Conservation (phyloP, 1,140 invertebrate species). For the Lasioglossum baleicum region DNA sequence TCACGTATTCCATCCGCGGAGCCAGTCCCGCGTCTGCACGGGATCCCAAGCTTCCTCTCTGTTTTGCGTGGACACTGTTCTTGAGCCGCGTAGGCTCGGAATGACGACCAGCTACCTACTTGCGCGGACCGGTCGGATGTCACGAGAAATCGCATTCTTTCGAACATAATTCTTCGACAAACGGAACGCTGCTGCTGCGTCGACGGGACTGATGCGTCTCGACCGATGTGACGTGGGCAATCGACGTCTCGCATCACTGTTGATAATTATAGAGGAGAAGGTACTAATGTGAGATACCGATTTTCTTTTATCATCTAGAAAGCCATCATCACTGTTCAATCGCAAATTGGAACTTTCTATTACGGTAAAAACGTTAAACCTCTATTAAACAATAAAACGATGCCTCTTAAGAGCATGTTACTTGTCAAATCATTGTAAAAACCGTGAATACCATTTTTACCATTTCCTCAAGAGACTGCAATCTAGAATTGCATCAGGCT, state of each 20-base stretch:
- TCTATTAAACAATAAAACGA: no score
- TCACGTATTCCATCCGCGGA: constrained; percentile 34
- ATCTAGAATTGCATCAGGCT: no score
- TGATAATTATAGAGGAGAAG: no score
- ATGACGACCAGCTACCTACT: constrained; percentile 61
- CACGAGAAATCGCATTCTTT: constrained; percentile 8
- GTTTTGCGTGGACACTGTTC: constrained; percentile 41
- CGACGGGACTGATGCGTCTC: background rate
- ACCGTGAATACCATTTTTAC: no score
- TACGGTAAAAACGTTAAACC: no score
- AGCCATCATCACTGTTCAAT: no score
- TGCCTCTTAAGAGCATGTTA: no score
- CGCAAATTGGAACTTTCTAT: no score
- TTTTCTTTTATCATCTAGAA: no score
- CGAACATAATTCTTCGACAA: background rate
- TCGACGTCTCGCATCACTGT: background rate
- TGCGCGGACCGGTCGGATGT: background rate
- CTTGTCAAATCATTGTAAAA: no score
- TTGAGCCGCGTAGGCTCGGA: constrained; percentile 63
- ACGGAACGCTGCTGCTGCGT: background rate
- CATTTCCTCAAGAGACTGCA: no score
- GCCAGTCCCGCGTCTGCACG: background rate
- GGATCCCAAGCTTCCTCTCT: constrained; percentile 32
- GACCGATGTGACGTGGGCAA: background rate
- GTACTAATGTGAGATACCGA: no score